Evolutionary conservation across 1,140 invertebrate genomes (phyloP).

Genomic region (Daktulosphaira vitifoliae): DNA sequence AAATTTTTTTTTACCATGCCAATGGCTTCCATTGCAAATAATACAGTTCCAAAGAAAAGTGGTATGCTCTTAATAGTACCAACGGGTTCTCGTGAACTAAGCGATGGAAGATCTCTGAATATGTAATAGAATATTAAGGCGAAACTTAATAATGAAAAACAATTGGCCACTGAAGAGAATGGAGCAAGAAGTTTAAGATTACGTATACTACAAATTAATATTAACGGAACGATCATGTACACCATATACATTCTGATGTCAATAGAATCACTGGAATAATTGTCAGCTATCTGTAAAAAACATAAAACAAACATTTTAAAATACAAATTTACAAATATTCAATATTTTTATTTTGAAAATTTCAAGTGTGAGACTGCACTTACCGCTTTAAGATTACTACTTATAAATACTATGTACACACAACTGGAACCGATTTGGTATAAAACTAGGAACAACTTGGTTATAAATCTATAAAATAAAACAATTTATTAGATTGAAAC

Average conservation of each 20-base stretch:
- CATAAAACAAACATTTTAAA: no score
- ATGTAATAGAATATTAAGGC: conserved; percentile 61
- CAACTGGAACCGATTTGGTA: conserved; percentile 84
- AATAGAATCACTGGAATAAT: conserved; percentile 43
- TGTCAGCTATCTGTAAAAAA: conserved; percentile 45
- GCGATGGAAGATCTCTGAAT: conserved; percentile 50
- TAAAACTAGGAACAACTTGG: conserved; percentile 62
- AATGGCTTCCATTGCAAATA: conserved; percentile 59
- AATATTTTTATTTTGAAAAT: no score
- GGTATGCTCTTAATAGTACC: conserved; percentile 48
- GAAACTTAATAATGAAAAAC: conserved; percentile 54
- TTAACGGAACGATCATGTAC: conserved; percentile 54
- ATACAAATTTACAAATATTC: no score
- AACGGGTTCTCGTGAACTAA: conserved; percentile 44
- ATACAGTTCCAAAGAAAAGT: conserved; percentile 56
- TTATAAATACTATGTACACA: conserved; percentile 78
- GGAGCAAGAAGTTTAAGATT: conserved; percentile 65
- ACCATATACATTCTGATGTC: conserved; percentile 49
- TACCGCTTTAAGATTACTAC: conserved; percentile 57
- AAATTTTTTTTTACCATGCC: conserved; percentile 50
- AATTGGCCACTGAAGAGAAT: conserved; percentile 65
- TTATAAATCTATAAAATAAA: conserved; percentile 48
- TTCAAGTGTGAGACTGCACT: conserved; percentile 35
- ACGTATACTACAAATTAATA: conserved; percentile 59
- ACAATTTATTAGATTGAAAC: no score